Base-by-base conservation (phyloP, 2,888 invertebrate genomes). In the Tribolium freemani region DNA sequence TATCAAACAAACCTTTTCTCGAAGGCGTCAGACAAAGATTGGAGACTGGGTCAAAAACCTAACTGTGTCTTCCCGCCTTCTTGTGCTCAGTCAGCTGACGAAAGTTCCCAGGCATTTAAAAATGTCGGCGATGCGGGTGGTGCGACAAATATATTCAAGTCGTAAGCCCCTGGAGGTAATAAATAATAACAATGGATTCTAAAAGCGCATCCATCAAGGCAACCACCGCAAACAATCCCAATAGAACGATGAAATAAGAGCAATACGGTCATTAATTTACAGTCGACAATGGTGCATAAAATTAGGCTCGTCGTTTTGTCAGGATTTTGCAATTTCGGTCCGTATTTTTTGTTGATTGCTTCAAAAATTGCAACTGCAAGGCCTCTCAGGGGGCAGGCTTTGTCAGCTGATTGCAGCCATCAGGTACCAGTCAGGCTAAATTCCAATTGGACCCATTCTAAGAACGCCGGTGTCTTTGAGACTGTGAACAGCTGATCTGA, bases 101-200 rank as follows among this genome's bases (percentile, higher is more conserved):
- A 63, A 75, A 74, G 73, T 77, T 76, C 74, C 69, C 73, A 75
- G 76, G 66, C 76, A 76, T 76, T 78, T 75, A 77, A 75, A 77
- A 76, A 74, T 74, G 73, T 75, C 73, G 71, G 51, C 78, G 69
- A 76, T 76, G 78, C 78, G 78, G 78, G 78, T 78, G 78, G 76
- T 63, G 63, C 21, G 1, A 26, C n/a, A 51, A 51, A 58, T 58
- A 69, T n/a, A 31, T 31, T 51, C 58, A 31, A 10, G 26, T 64
- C 20, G 16, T 21, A 26, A 64, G 10, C 44, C 46, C 10, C 13
- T 46, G 16, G 48, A 16, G 16, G 48, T 20, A 31, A 31, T 57
- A 53, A 53, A 53, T 53, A 48, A 48, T 16, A 48, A 48, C 38
- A 38, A 38, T 38, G n/a, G 38, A 38, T 38, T 38, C 38, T 38